phyloP scores from a whole-genome alignment of 2,113 vertebrate genomes.

The Strix uralensis region DNA sequence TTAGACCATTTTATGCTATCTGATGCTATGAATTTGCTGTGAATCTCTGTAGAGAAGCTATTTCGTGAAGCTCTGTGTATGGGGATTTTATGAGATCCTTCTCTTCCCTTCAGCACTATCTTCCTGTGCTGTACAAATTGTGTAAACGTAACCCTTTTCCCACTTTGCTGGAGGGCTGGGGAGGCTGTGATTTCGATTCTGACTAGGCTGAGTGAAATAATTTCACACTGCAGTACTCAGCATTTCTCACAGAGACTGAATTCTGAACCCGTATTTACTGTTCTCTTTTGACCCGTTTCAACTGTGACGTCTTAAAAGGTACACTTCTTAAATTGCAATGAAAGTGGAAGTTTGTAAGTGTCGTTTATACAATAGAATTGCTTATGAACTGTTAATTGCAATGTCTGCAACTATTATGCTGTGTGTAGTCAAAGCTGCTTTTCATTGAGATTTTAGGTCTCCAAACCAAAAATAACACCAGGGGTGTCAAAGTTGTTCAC shows the following conservation, averaged over 20 bases:
- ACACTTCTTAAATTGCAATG: not conserved
- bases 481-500: not conserved
- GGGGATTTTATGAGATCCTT: conserved; percentile 7
- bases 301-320: not conserved
- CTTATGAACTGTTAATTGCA: not conserved
- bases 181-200: not conserved
- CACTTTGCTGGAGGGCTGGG: conserved; percentile 19
- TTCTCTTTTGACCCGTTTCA: not conserved
- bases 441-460: not conserved
- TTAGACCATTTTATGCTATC: not conserved
- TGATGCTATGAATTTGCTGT: conserved; percentile 12
- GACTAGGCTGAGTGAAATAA: not conserved
- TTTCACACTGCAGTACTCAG: not conserved
- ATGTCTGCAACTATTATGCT: not conserved
- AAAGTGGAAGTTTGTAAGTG: not conserved
- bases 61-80: not conserved
- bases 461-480: not conserved
- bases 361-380: not conserved
- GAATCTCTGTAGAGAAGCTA: conserved; percentile 12
- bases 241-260: not conserved
- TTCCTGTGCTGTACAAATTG: not conserved
- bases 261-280: not conserved
- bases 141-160: conserved; percentile 40
- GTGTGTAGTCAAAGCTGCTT: not conserved
- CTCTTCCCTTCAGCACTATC: conserved; percentile 1